Evolutionary conservation across 2,888 invertebrate species (phyloP).

Genomic region (Ischnura elegans): DNA sequence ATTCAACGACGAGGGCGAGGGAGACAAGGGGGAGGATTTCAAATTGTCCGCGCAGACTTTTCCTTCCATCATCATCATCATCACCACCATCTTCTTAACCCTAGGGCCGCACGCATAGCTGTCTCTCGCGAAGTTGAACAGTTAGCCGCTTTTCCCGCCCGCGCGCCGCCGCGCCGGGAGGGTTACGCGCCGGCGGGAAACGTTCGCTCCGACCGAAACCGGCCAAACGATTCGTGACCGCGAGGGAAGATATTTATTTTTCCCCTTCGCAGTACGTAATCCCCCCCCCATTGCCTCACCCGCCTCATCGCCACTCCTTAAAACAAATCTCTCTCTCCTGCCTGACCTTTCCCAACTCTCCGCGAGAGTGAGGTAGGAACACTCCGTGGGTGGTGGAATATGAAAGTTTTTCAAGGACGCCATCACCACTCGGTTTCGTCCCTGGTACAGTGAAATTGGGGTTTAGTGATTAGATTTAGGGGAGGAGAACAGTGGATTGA

Average conservation of each 20-base stretch:
- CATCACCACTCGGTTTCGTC: not conserved
- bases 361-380: not conserved
- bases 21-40: not conserved
- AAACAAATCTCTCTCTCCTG: constrained; percentile 16
- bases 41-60: constrained; percentile 18
- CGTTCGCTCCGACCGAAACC: constrained; percentile 13
- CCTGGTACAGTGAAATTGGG: not conserved
- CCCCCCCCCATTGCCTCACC: not conserved
- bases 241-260: not conserved
- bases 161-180: not conserved
- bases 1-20: not conserved
- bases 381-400: not conserved
- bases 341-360: constrained; percentile 31
- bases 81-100: not conserved
- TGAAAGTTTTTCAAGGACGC: not conserved
- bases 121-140: not conserved
- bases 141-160: not conserved
- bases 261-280: too few relatives aligned
- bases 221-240: constrained; percentile 35
- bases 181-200: too few relatives aligned
- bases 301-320: not conserved
- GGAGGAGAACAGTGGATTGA: too few relatives aligned
- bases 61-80: constrained; percentile 10
- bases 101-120: not conserved
- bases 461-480: too few relatives aligned